Base-by-base conservation (phyloP, 2,888 invertebrate species). In the Drosophila lacicola region DNA sequence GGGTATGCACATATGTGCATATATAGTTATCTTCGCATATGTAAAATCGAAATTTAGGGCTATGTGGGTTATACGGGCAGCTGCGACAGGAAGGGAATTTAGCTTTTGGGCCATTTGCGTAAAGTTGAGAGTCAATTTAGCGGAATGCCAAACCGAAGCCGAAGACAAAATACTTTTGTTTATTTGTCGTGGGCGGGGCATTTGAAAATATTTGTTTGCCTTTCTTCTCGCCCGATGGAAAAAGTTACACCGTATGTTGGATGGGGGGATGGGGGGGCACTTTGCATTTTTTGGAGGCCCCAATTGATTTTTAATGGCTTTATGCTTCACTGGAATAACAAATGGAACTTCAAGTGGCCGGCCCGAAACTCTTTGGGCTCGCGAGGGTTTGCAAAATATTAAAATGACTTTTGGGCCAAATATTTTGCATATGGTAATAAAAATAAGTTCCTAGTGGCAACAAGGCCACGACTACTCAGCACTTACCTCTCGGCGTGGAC, bases 221-320 rank as follows among this genome's bases (percentile, higher is more conserved):
- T 14, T 44, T 33, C 19, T 13, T 51, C 13, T 33, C 10, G 33
- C 42, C 57, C 39, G 45, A 37, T 39, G 46, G 9, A 25, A 46
- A 51, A 53, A 36, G 53, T 54, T 55, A 6, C 60, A 65, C 58
- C 13, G 36, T 36, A 36, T 29, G 36, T 17, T 14, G 34, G 42
- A 56, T 65, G 66, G 21, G 21, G 21, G 29, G 29, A 29, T 2
- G 25, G 37, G 37, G 42, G 49, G 62, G 46, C 70, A 74, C 80
- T 82, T 80, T 79, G 69, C 65, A 69, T 80, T 70, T 49, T 60
- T 49, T 33, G 44, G 50, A 29, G 29, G 29, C 53, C 63, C 86
- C 86, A 86, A 83, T 88, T 88, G 86, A 82, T 80, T 73, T 82
- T 86, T 82, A 86, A 86, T 82, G 86, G 80, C 70, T 75, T 71